Evolutionary conservation across 2,888 invertebrate species (phyloP), one percentile per base, ranked within the genome.

Genomic region (Mycalesis mineus): DNA sequence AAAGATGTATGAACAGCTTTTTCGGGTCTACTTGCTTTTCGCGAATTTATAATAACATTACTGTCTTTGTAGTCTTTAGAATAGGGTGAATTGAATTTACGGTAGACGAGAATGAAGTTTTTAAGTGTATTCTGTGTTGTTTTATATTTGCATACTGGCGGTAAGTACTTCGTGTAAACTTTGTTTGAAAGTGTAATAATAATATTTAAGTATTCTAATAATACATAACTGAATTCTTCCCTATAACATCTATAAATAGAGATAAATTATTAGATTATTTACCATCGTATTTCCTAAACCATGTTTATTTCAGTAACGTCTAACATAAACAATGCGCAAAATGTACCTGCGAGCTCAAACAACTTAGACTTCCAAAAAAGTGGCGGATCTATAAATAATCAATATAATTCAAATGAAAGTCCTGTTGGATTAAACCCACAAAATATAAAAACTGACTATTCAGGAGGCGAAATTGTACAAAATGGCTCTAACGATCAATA

Each of bases 1-100:
- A 77, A 69, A 41, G 48, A 53, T 82, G 70, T 83, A 63, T 82
- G 64, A 58, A 73, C 82, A 83, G 82, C 74, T 82, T 80, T 74
- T 67, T 53, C 55, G 41, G 47, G 42, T 47, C n/a, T 61, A 45
- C 42, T 60, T 47, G 55, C 42, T 63, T 68, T 76, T 66, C 74
- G 73, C 73, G 70, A 65, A 63, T 69, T 67, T 64, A 65, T 66
- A 67, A 66, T 71, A 65, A 63, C 59, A 65, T 68, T 69, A 73
- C 73, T 72, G 75, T 49, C 48, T 44, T 40, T 50, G 40, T 49
- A 53, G 13, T 49, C 33, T 58, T 58, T 51, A 61, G 45, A 63
- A 56, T 7, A 48, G 47, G 54, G 56, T 42, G 48, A 50, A 51
- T 53, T 45, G 39, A 33, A 51, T 48, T 54, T 17, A 39, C 29